Base-by-base conservation (phyloP, 2,888 invertebrate species). In the Leptinotarsa haldemani region DNA sequence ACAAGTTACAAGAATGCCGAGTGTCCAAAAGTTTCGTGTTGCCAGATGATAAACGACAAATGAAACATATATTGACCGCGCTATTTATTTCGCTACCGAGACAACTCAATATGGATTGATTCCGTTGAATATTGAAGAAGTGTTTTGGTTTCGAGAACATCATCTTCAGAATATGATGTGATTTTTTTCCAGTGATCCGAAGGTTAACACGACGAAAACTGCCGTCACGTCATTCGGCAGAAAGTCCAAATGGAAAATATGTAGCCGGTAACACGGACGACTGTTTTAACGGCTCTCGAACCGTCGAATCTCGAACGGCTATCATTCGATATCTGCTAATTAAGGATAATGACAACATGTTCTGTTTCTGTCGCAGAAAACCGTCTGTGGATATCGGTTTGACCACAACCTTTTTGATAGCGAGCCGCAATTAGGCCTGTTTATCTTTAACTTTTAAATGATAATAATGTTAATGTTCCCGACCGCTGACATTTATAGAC, bases 401-500 rank as follows among this genome's bases (percentile, higher is more conserved):
- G 75, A 71, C 73, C 77, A 70, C 78, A 69, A 75, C 74, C 78
- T 79, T 79, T 77, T 80, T 73, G 78, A 80, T 79, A 77, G 69
- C 69, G 74, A 65, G 71, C 78, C 79, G 80, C 80, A 80, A 80
- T 80, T 80, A 80, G 79, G 74, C 58, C 71, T 69, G 70, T 78
- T 80, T 79, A 79, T 79, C 79, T 75, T 58, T 71, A 52, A 71
- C 71, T 74, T 74, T 75, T 70, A 79, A 79, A 77, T 68, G 79
- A 79, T 79, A 79, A 78, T 77, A 77, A 77, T 69, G 77, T 78
- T 78, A 79, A 78, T 75, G 78, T 74, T 73, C 48, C 47, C 74
- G 64, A 58, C 68, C 71, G 71, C 69, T 77, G 78, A 74, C 76
- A 73, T 76, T 77, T 76, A 74, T 73, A 71, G 69, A 65, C 67